phyloP scores from a whole-genome alignment of 2,888 invertebrate genomes.

The Miltochrista miniata region DNA sequence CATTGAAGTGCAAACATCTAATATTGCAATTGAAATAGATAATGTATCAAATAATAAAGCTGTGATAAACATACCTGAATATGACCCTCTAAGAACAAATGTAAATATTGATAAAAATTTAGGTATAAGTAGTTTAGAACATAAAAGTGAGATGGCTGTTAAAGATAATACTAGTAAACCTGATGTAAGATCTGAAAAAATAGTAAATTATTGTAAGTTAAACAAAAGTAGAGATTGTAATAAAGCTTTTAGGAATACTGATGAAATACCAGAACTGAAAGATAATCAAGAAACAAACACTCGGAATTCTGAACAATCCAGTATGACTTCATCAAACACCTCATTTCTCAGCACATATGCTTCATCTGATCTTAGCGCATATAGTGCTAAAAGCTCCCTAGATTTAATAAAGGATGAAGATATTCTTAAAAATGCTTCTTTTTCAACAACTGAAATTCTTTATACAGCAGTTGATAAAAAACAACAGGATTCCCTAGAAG shows the following conservation, averaged over 20 bases:
- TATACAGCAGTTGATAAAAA: constrained; percentile 46
- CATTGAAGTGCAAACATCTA: constrained; percentile 64
- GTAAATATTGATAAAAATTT: constrained; percentile 65
- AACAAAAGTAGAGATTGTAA: constrained; percentile 77
- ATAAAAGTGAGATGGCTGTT: constrained; percentile 55
- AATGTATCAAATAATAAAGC: constrained; percentile 63
- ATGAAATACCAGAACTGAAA: constrained; percentile 43
- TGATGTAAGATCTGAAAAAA: constrained; percentile 76
- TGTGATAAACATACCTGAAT: constrained; percentile 75
- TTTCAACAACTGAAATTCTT: constrained; percentile 46
- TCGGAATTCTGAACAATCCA: constrained; percentile 37
- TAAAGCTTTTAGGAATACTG: constrained; percentile 50
- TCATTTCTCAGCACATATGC: constrained; percentile 64
- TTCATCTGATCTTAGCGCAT: constrained; percentile 49
- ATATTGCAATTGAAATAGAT: constrained; percentile 51
- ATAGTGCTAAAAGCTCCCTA: constrained; percentile 43
- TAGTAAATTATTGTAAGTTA: constrained; percentile 81
- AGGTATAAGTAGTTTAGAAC: constrained; percentile 68
- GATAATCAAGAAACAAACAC: constrained; percentile 33
- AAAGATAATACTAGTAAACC: constrained; percentile 53
- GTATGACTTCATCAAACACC: constrained; percentile 63
- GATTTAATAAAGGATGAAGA: constrained; percentile 40
- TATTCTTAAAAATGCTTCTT: constrained; percentile 11
- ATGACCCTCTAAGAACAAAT: constrained; percentile 69
- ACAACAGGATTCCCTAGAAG: constrained; percentile 21